Base-by-base conservation (phyloP, 2,888 invertebrate species). In the Thymelicus sylvestris region DNA sequence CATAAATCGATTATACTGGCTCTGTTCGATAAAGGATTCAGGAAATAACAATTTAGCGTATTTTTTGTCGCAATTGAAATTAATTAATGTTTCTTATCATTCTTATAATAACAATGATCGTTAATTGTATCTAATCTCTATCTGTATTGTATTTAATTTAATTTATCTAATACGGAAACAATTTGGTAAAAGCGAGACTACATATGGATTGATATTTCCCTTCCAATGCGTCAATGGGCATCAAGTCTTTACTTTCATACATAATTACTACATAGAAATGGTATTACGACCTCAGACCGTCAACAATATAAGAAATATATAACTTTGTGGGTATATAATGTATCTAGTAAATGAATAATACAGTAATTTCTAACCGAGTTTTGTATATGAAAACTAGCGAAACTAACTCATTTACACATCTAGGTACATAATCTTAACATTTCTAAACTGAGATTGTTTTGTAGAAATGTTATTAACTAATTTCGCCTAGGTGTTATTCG, bases 231-330 rank as follows among this genome's bases (percentile, higher is more conserved):
- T 44, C 44, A 44, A 19, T 15, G 50, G 12, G 19, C 7, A 52
- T 19, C 15, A 19, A 52, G 50, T 19, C 19, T 50, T 15, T 19
- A 12, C 19, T 19, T 15, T 4, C 44, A 52, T 19, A 19, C 50
- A 19, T 7, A 52, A 52, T 12, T 1, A 19, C 15, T 50, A 15
- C 1, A 52, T 7, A 52, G 50, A 50, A 50, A 50, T 15, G 50
- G 19, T 19, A 63, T 65, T 44, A 6, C 55, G 65, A 65, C 64
- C 55, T 66, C 44, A 66, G 55, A 55, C 65, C 55, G 44, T 57
- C 13, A 41, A 50, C 15, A 66, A 55, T 44, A 57, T 39, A n/a
- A 50, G 48, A 15, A 64, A 38, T 52, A 1, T 50, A 64, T 0
- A 64, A 52, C 50, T 0, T 19, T 52, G 2, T 7, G 2, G 19